These are phyloP conservation scores for Rhombomys opimus DNA, from an alignment of 2,113 vertebrate genomes.

Conservation along the genomic window DNA sequence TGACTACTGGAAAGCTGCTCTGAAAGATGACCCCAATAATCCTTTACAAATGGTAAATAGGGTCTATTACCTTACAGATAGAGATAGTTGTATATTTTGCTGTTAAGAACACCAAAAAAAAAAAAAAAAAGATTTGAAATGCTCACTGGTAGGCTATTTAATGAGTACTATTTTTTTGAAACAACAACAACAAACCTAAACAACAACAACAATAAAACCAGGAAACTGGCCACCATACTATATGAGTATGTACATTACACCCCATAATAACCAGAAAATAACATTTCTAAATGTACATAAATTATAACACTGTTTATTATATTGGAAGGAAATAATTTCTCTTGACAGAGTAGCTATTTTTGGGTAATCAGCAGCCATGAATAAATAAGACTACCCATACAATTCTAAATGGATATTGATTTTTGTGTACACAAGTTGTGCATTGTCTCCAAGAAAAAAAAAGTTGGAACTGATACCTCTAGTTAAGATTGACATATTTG, in stretches of 20 bases:
- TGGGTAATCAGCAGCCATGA: not conserved
- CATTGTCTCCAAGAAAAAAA: not conserved
- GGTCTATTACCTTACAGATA: not conserved
- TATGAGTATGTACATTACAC: slow-evolving; percentile 18
- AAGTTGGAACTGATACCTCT: not conserved
- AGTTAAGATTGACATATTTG: slow-evolving; percentile 27
- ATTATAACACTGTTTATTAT: slow-evolving; percentile 38
- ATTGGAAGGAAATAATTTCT: slow-evolving; percentile 48
- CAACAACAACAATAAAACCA: not conserved
- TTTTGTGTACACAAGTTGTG: slow-evolving; percentile 13
- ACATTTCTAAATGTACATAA: slow-evolving; percentile 30
- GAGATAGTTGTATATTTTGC: not conserved
- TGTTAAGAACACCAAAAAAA: not conserved
- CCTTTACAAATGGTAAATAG: not conserved
- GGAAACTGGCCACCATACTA: slow-evolving; percentile 21
- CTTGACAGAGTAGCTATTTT: slow-evolving; percentile 19
- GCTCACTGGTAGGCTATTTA: slow-evolving; percentile 31
- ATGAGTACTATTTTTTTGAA: not conserved
- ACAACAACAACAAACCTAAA: not conserved
- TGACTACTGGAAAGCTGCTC: not conserved
- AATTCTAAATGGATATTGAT: slow-evolving; percentile 45
- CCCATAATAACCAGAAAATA: slow-evolving; percentile 32
- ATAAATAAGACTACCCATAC: slow-evolving; percentile 43
- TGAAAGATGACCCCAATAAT: not conserved
- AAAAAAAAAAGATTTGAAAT: not conserved